Conservation (phyloP, 2,113 vertebrate genomes). For the Dryoscopus gambensis region DNA sequence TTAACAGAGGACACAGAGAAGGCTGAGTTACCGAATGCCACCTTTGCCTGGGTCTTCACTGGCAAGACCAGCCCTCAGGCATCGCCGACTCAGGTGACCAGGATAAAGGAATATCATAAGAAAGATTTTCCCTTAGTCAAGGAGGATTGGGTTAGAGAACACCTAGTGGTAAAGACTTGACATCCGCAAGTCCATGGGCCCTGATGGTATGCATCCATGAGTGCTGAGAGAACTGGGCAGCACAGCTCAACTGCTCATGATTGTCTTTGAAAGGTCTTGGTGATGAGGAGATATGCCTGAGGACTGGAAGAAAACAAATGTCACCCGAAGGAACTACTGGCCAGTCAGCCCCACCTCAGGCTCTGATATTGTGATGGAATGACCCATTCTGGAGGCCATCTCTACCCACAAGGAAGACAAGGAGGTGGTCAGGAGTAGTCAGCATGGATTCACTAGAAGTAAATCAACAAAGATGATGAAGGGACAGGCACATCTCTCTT, state of each 20-base stretch:
- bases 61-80: background rate
- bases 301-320: background rate
- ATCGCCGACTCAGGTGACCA: background rate
- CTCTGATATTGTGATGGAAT: fast-evolving
- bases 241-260: too few relatives aligned
- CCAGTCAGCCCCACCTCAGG: background rate
- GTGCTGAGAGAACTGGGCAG: background rate
- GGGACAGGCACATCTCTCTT: background rate
- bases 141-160: background rate
- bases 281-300: background rate
- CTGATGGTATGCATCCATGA: background rate
- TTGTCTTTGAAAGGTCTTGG: background rate
- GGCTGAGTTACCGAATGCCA: background rate
- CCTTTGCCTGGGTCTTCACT: background rate
- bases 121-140: background rate
- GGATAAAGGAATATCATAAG: background rate
- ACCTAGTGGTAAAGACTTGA: background rate
- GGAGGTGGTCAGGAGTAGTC: background rate
- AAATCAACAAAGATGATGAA: background rate
- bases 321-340: background rate
- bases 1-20: background rate
- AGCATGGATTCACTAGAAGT: background rate
- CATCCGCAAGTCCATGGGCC: background rate
- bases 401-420: background rate
- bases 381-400: fast-evolving